Conservation (phyloP, 2,888 invertebrate species). For the Drosophila paucipuncta region DNA sequence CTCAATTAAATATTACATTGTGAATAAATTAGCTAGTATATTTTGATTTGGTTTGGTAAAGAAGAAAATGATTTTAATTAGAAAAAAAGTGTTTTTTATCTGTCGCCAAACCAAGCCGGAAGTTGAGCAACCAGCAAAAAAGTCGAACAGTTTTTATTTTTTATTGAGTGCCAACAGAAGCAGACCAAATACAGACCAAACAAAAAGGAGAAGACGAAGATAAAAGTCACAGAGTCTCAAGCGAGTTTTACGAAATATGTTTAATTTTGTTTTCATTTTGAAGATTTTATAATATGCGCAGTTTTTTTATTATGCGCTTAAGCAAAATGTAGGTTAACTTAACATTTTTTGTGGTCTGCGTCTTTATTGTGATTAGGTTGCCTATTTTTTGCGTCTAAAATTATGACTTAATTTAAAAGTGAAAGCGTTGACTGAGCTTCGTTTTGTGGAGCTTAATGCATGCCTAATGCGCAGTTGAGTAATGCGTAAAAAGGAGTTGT, state of each 20-base stretch:
- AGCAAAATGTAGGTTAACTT: constrained; percentile 67
- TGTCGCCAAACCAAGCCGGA: constrained; percentile 24
- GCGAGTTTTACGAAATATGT: constrained; percentile 35
- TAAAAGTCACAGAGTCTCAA: constrained; percentile 29
- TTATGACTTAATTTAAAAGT: constrained; percentile 80
- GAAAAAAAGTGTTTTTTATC: not conserved
- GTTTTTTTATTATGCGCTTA: constrained; percentile 44
- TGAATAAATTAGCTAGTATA: not conserved
- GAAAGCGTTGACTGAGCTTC: constrained; percentile 55
- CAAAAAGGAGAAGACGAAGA: not conserved
- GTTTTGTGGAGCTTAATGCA: constrained; percentile 17
- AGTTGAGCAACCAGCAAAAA: constrained; percentile 9
- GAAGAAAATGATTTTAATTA: not conserved
- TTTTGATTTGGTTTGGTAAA: not conserved
- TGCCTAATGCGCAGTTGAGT: constrained; percentile 52
- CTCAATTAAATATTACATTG: not conserved
- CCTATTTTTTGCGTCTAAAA: constrained; percentile 53
- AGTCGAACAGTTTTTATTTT: not conserved
- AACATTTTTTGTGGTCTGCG: constrained; percentile 22
- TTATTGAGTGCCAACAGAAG: constrained; percentile 13
- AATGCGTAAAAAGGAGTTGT: constrained; percentile 29
- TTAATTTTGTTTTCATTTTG: constrained; percentile 14
- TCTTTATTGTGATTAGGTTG: constrained; percentile 9
- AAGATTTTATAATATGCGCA: constrained; percentile 50
- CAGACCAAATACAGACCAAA: not conserved